Evolutionary conservation across 2,113 vertebrate species (phyloP), one percentile per base, ranked within the genome.

Genomic region (Melanerpes formicivorus): DNA sequence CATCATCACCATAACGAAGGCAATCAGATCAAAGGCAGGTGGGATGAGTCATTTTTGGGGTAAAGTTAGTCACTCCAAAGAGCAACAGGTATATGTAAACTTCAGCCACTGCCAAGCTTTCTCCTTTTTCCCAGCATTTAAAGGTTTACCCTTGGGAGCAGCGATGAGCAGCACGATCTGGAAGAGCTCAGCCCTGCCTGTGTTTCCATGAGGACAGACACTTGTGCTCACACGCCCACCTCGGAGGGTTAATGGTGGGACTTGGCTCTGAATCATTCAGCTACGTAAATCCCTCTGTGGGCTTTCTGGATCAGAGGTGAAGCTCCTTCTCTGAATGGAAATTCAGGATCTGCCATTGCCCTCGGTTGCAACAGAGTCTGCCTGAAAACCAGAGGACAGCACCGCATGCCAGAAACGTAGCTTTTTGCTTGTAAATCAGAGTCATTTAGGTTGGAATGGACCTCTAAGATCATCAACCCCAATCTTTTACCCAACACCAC

Each of bases 11-110:
- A 44, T 93, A 76, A 92, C 0, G 50, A 90, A 74, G 65, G 87
- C 79, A 95, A 93, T 95, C 87, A 94, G 87, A 96, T 95, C 91
- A 96, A 96, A 96, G 91, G 12, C 79, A 83, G 73, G 86, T 72
- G 77, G 54, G 15, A 50, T 96, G 95, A 95, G 82, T 96, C 95
- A 95, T 92, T 95, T 93, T 69, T 4, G 76, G 92, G 79, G 79
- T 80, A 40, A 91, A 93, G 84, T 93, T 91, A 93, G 84, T 95
- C 69, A 93, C 88, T 95, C 79, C 58, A 69, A 64, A 69, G 22
- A 92, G 84, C 84, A 87, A 80, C 70, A 93, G 95, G 84, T 92
- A 4, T 76, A 91, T 92, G 84, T 92, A 96, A 95, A 90, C 89
- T 89, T 76, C 2, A 78, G 54, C n/a, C 11, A 3, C 42, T 80